Evolutionary conservation across 2,888 invertebrate species (phyloP), one percentile per base, ranked within the genome.

Genomic region (Latrodectus elegans): DNA sequence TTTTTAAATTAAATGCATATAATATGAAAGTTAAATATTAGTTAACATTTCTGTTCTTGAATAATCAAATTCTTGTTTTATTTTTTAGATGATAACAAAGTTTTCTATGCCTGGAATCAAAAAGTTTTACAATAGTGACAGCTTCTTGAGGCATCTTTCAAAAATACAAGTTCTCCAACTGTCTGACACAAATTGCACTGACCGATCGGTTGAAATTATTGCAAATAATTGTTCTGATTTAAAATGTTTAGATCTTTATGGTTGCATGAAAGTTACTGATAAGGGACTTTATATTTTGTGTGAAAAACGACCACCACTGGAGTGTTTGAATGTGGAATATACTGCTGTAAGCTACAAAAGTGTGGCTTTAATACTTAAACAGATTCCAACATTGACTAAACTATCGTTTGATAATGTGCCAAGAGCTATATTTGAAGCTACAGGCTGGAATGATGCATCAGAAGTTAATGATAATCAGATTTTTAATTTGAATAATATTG

Each of bases 371-470:
- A 22, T 88, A 11, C 73, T 88, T 22, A 78, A 83, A 70, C 68
- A 55, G 12, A 83, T 88, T 9, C 70, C 87, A 12, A 73, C 87
- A n/a, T 17, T 88, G 10, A 67, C 68, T 15, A 78, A 60, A 15
- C 17, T 88, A 49, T 38, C 64, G 15, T 78, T 74, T 79, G 68
- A 68, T 64, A 82, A 88, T 52, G 82, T 88, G 64, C 87, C 87
- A 14, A 78, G 74, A 78, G 87, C 83, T 70, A 78, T 88, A 88
- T 88, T 83, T 52, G 87, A 88, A 88, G 83, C 82, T 55, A 76
- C 49, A 8, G 86, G 86, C 26, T 77, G 81, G n/a, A 76, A 87
- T 73, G 81, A 81, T 55, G n/a, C 77, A 15, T 75, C 67, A 17
- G 75, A 55, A 65, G 51, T 64, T 14, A 77, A 53, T 22, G 77